Evolutionary conservation across 2,888 invertebrate species (phyloP), one percentile per base, ranked within the genome.

Genomic region (Asteroscopus sphinx): DNA sequence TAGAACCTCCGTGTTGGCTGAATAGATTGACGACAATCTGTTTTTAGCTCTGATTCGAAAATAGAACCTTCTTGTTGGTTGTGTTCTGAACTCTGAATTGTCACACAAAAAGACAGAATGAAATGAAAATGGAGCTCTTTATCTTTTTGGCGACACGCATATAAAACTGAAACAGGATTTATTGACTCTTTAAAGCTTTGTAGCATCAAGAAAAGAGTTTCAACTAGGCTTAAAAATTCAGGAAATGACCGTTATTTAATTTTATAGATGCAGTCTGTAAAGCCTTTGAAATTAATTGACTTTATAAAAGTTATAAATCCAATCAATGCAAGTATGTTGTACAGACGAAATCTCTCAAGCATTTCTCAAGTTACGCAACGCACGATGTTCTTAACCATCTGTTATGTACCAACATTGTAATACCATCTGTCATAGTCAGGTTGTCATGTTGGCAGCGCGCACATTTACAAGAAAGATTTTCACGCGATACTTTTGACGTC

Each of bases 331-430:
- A 30, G 35, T 21, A 35, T 44, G 46, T 44, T 42, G 35, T 49
- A 21, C 28, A 52, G 40, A 58, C n/a, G 44, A 71, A 69, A 62
- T 57, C 40, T 63, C 44, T 15, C 28, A 56, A 68, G 56, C 73
- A 51, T 55, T 74, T 70, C 69, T 63, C 26, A 37, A 42, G 48
- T 73, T 74, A 70, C 74, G 71, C 56, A 74, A 73, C 45, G 13
- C 6, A 26, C 13, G 67, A 60, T 61, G 48, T 66, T 61, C 65
- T 54, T 39, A 53, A 60, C 54, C 70, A 70, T 60, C 56, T 66
- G 70, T 60, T 69, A 51, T 58, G 55, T 51, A 63, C 58, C 48
- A 64, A 68, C 64, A 54, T 55, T 46, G 58, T 53, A 42, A 47
- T 53, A 59, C 68, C 63, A 72, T 70, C 63, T 73, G 54, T 73